Percentiles rank a stretch among this genome's conserved stretches.
These are phyloP conservation scores for Parazoanthus darwini DNA, from an alignment of 92 coral and sea anemone species.

Conservation along the genomic window DNA sequence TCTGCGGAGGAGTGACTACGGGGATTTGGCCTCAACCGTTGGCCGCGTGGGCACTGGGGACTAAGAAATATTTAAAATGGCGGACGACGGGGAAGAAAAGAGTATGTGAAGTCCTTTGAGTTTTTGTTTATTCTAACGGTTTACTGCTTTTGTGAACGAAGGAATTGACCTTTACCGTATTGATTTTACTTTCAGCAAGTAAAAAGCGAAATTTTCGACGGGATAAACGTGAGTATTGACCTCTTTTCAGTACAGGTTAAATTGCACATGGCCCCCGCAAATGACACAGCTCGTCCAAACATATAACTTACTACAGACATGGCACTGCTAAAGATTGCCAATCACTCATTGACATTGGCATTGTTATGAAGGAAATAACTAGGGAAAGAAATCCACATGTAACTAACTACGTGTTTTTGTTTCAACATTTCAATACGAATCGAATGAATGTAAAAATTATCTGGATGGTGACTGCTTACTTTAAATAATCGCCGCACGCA, in stretches of 20 bases:
- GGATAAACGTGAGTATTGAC: conserved; percentile 85
- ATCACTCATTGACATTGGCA: neutral
- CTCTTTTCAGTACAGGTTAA: neutral
- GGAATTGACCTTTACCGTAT: neutral
- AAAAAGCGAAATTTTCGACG: conserved; percentile 82
- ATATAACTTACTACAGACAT: neutral
- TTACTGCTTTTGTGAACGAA: neutral
- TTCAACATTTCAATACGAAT: too few species aligned
- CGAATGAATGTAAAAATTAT: too few species aligned
- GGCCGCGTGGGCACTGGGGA: neutral
- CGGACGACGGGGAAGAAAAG: neutral
- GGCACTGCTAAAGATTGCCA: neutral
- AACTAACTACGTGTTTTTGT: too few species aligned
- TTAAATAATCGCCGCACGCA: too few species aligned
- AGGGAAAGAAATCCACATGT: too few species aligned
- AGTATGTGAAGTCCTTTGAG: neutral
- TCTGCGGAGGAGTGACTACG: too few species aligned
- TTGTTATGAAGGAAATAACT: too few species aligned
- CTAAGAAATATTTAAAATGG: conserved; percentile 1
- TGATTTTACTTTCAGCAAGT: conserved; percentile 40
- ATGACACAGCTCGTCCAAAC: neutral
- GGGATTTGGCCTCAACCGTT: too few species aligned
- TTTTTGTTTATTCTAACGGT: neutral
- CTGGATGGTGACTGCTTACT: too few species aligned
- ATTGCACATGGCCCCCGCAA: too few species aligned